phyloP scores from a whole-genome alignment of 2,113 vertebrate species.

The Scomber scombrus region DNA sequence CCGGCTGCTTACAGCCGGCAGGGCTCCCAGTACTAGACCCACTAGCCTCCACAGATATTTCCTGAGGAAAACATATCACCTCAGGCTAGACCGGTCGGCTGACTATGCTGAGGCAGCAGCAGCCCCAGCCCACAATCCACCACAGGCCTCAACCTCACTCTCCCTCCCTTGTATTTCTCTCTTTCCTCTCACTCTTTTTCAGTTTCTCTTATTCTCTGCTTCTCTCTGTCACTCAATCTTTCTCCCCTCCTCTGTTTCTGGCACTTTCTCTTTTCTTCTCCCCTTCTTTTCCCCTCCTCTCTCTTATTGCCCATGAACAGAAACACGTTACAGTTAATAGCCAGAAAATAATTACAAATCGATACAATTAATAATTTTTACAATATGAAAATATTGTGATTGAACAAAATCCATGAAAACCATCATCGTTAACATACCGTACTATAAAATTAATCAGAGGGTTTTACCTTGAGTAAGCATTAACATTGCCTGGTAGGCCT shows the following conservation, averaged over 20 bases:
- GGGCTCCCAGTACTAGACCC: conserved; percentile 71
- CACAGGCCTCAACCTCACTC: conserved; percentile 73
- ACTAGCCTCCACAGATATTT: conserved; percentile 84
- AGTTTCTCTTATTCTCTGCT: not conserved
- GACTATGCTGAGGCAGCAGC: conserved; percentile 81
- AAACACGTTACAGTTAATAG: conserved; percentile 7
- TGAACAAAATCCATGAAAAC: conserved; percentile 33
- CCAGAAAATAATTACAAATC: conserved; percentile 55
- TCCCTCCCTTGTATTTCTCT: conserved; percentile 45
- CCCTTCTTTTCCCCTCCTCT: not conserved
- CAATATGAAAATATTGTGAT: conserved; percentile 55
- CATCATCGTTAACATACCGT: conserved; percentile 27
- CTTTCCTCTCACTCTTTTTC: conserved; percentile 43
- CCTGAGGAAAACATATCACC: conserved; percentile 86
- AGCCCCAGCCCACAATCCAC: conserved; percentile 80
- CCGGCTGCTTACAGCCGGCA: conserved; percentile 53
- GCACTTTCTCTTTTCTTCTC: not conserved
- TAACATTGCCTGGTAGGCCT: not conserved
- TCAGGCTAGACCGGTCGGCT: conserved; percentile 74
- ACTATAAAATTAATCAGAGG: conserved; percentile 7
- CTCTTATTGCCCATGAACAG: conserved; percentile 4
- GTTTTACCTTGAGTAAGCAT: not conserved
- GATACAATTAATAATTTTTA: conserved; percentile 45
- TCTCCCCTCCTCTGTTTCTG: conserved; percentile 15
- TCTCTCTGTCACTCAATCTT: conserved; percentile 32